Evolutionary conservation across 2,113 vertebrate genomes (phyloP).

Genomic region (Vulpes lagopus): DNA sequence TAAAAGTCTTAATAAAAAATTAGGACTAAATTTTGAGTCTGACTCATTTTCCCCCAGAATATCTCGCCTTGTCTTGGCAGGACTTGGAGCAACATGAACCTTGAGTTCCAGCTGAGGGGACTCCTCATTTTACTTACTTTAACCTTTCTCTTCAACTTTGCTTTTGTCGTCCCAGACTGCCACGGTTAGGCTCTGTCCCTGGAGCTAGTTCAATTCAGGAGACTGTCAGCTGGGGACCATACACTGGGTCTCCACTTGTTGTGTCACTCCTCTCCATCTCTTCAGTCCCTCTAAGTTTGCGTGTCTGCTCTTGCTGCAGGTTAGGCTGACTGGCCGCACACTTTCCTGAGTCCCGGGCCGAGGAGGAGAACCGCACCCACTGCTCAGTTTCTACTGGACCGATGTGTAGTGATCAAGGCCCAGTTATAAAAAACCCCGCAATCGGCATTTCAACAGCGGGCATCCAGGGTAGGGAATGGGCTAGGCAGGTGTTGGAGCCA

Average conservation of each 20-base stretch:
- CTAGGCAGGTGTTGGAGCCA: neutral
- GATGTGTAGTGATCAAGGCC: neutral
- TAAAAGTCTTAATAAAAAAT: slow-evolving; percentile 35
- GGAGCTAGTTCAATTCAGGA: neutral
- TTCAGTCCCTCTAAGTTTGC: neutral
- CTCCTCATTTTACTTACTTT: neutral
- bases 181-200: neutral
- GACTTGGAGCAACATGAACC: neutral
- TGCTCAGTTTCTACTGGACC: neutral
- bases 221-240: neutral
- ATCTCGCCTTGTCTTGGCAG: neutral
- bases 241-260: neutral
- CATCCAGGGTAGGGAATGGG: neutral
- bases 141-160: neutral
- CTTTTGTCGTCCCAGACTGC: neutral
- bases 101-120: neutral
- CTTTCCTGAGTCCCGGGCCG: neutral
- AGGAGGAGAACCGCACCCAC: neutral
- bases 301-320: neutral
- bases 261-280: neutral
- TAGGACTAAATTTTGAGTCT: neutral
- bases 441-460: neutral
- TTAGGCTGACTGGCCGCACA: neutral
- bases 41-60: neutral
- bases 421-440: neutral